phyloP scores from a whole-genome alignment of 1,140 invertebrate genomes.

The Aphidius gifuensis region DNA sequence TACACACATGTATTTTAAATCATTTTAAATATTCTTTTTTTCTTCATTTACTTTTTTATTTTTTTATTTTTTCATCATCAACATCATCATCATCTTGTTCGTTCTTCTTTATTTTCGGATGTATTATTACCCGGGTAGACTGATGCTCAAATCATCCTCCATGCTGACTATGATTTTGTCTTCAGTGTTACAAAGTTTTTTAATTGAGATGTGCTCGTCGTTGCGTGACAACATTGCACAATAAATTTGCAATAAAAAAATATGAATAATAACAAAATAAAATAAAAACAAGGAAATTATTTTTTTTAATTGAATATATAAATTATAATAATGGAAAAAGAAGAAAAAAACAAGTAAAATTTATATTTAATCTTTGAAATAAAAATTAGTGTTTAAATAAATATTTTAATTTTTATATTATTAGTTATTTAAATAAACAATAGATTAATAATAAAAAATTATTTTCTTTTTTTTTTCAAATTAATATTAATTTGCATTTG shows the following conservation, averaged over 20 bases:
- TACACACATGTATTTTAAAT: too few relatives aligned
- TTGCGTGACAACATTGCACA: neutral
- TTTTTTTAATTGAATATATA: neutral
- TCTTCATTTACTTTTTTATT: neutral
- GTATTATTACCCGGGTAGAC: constrained; percentile 11
- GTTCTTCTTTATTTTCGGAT: neutral
- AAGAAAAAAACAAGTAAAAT: too few relatives aligned
- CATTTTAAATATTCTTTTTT: neutral
- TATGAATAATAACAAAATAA: neutral
- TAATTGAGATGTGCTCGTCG: constrained; percentile 2
- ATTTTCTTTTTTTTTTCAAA: too few relatives aligned
- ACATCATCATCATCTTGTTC: too few relatives aligned
- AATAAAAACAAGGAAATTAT: too few relatives aligned
- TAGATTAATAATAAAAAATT: too few relatives aligned
- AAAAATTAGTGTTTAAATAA: neutral
- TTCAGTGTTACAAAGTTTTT: neutral
- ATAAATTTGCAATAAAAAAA: neutral
- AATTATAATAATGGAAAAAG: neutral
- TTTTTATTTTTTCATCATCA: neutral
- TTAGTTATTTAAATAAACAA: too few relatives aligned
- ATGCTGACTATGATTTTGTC: too few relatives aligned
- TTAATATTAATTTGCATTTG: constrained; percentile 11
- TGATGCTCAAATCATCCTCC: too few relatives aligned
- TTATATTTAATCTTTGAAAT: too few relatives aligned
- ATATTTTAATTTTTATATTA: constrained; percentile 3